phyloP scores from a whole-genome alignment of 2,888 invertebrate species.

The Augochlorella aurata region DNA sequence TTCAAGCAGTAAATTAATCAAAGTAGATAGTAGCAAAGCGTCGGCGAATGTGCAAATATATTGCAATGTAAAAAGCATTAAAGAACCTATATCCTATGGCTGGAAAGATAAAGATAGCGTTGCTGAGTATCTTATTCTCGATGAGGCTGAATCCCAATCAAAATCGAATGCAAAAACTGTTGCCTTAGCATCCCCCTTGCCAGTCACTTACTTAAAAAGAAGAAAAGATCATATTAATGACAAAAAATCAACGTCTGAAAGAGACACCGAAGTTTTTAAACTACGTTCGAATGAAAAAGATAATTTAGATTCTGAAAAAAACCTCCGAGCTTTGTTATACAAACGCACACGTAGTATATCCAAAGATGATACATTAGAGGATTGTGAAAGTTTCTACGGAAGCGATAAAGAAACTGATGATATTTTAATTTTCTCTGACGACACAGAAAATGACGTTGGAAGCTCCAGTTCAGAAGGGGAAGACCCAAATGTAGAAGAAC shows the following conservation, averaged over 20 bases:
- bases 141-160: slow-evolving; percentile 79
- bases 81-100: slow-evolving; percentile 69
- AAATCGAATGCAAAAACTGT: slow-evolving; percentile 47
- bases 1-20: slow-evolving; percentile 24
- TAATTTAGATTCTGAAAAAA: slow-evolving; percentile 48
- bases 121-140: slow-evolving; percentile 78
- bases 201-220: slow-evolving; percentile 21
- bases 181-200: slow-evolving; percentile 2
- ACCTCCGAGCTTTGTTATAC: slow-evolving; percentile 49
- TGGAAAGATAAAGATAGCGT: slow-evolving; percentile 76
- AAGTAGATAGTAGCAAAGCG: slow-evolving; percentile 24
- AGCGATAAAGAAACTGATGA: slow-evolving; percentile 86
- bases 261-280: slow-evolving; percentile 72
- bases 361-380: slow-evolving; percentile 76
- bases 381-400: slow-evolving; percentile 85
- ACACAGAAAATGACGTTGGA: slow-evolving; percentile 83
- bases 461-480: slow-evolving; percentile 81
- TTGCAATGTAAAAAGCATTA: slow-evolving; percentile 69
- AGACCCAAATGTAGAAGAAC: slow-evolving; percentile 72
- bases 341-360: slow-evolving; percentile 61
- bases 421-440: slow-evolving; percentile 85
- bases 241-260: slow-evolving; percentile 79
- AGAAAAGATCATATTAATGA: slow-evolving; percentile 63
- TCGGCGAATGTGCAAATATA: slow-evolving; percentile 70
- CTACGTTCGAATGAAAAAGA: slow-evolving; percentile 70